Evolutionary conservation across 2,888 invertebrate species (phyloP).

Genomic region (Stenodema calcarata): DNA sequence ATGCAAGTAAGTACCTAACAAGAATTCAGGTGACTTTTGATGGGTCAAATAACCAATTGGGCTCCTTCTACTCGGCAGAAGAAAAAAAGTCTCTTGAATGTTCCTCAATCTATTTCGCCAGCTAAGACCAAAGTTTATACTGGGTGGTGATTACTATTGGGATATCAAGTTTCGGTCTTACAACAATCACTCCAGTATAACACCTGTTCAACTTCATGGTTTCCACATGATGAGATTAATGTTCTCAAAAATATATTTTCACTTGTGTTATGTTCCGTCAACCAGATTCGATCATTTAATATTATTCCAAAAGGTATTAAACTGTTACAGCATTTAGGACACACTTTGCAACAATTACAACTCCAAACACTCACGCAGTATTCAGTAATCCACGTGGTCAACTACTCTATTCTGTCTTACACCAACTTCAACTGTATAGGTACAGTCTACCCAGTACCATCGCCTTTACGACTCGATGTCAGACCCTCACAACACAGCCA

Average conservation of each 20-base stretch:
- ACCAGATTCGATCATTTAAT: no score
- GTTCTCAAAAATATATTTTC: no score
- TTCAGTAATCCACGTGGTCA: not conserved
- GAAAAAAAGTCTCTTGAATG: not conserved
- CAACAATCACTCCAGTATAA: no score
- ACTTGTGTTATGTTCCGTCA: no score
- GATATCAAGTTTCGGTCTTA: no score
- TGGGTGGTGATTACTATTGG: conserved; percentile 8
- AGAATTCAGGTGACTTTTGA: not conserved
- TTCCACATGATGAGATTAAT: no score
- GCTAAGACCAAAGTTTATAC: not conserved
- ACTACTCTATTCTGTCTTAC: not conserved
- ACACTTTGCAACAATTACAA: no score
- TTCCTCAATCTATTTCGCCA: not conserved
- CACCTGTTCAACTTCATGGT: no score
- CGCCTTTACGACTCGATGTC: no score
- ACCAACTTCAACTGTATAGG: not conserved
- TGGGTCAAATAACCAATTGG: not conserved
- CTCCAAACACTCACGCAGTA: not conserved
- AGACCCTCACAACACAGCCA: no score
- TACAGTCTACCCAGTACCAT: not conserved
- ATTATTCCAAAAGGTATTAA: no score
- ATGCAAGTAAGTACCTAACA: not conserved
- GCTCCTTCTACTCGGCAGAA: not conserved
- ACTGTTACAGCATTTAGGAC: no score